Evolutionary conservation across 1,140 invertebrate species (phyloP), one percentile per base, ranked within the genome.

Genomic region (Trypoxylus dichotomus): DNA sequence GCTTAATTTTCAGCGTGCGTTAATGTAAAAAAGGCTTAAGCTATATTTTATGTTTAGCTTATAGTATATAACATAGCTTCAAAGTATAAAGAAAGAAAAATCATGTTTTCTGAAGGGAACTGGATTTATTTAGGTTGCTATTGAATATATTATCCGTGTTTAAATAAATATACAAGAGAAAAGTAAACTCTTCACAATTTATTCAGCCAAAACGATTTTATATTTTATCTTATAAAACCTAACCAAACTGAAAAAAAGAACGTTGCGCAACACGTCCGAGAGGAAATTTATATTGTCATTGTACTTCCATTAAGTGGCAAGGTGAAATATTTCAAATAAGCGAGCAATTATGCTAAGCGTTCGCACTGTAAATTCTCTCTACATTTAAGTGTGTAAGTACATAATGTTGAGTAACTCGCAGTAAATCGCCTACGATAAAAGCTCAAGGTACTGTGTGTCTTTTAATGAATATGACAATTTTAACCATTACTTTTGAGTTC

Each of bases 271-370:
- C 47, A 15, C 19, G 13, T 54, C n/a, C 3, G 15, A 19, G 15
- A 54, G 47, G 47, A 54, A 54, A 54, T 54, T 54, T 54, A 54
- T 54, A 19, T 54, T 19, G 47, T 54, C 47, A 54, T 54, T 54
- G 47, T 54, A 54, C 47, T 54, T 54, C 47, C 47, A 54, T 54
- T 54, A 54, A 54, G 47, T 54, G 47, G 19, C 47, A 54, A 54
- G 47, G 47, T 54, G 47, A 54, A 54, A 54, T 54, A 54, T 54
- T 54, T 54, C 47, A 54, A 54, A 54, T 54, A 54, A 54, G 47
- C 47, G 47, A 54, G 15, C 19, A 54, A 54, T 54, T 54, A 54
- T 54, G 47, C 47, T 54, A 19, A 54, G 47, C 47, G 15, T 54
- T 54, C 47, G 47, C 47, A 54, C 47, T 37, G 32, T 37, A 37